Percentiles rank a stretch among this genome's conserved stretches.
phyloP scores from a whole-genome alignment of 2,113 vertebrate genomes.

The Caloenas nicobarica region DNA sequence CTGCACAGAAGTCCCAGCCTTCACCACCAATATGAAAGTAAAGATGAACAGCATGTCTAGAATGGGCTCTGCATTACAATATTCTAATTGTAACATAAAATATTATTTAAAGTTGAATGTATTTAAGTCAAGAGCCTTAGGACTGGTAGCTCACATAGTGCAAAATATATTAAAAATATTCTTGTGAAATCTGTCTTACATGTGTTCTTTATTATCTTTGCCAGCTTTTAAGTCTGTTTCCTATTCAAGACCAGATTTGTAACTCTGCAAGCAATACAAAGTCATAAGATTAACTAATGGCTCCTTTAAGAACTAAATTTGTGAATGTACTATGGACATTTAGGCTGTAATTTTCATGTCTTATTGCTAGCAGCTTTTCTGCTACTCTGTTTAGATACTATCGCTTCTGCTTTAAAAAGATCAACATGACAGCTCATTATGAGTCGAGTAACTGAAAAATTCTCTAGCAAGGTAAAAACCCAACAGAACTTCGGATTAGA shows the following conservation, averaged over 20 bases:
- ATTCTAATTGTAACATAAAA: not conserved
- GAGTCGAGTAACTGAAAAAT: not conserved
- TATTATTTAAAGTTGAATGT: too few relatives aligned
- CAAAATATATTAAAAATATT: not conserved
- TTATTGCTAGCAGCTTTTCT: not conserved
- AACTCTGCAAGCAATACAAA: not conserved
- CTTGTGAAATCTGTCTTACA: not conserved
- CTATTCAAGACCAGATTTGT: not conserved
- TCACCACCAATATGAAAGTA: not conserved
- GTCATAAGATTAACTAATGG: not conserved
- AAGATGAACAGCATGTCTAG: not conserved
- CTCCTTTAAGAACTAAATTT: not conserved
- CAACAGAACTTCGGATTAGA: not conserved
- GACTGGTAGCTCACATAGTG: not conserved
- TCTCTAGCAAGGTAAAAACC: not conserved
- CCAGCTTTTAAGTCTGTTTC: not conserved
- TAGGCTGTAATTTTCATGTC: not conserved
- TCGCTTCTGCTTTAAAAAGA: not conserved
- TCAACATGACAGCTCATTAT: not conserved
- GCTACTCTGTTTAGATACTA: not conserved
- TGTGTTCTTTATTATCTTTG: not conserved
- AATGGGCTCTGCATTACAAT: not conserved
- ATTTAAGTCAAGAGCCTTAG: not conserved
- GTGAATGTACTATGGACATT: not conserved
- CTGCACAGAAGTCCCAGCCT: not conserved